Evolutionary conservation across 92 coral and sea anemone genomes (phyloP).

Genomic region (Actinostola sp.): DNA sequence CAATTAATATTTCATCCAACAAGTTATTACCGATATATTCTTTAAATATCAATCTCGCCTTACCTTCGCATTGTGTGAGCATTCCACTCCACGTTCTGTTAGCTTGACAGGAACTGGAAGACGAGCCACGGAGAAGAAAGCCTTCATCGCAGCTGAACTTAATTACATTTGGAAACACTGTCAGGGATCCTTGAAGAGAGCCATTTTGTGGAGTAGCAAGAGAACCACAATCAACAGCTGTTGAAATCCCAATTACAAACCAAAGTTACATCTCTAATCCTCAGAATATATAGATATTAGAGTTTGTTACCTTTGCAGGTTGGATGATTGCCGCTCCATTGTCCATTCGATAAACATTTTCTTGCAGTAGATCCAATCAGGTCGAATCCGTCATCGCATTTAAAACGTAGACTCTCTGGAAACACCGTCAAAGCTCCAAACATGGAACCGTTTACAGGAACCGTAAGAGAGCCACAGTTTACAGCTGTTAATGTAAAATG

Average conservation of each 20-base stretch:
- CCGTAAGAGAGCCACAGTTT: conserved; percentile 48
- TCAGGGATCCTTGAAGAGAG: conserved; percentile 15
- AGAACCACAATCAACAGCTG: conserved; percentile 70
- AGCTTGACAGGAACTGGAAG: conserved; percentile 32
- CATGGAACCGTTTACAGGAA: conserved; percentile 50
- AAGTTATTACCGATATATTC: no score
- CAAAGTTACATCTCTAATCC: neutral
- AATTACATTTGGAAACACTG: conserved; percentile 35
- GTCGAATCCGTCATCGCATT: conserved; percentile 68
- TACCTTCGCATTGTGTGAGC: conserved; percentile 40
- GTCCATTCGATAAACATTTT: conserved; percentile 63
- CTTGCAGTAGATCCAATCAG: conserved; percentile 57
- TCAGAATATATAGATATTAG: no score
- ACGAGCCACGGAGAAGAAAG: conserved; percentile 37
- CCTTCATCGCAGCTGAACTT: conserved; percentile 57
- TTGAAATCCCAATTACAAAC: neutral
- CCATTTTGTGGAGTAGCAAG: conserved; percentile 45
- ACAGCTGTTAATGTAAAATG: conserved; percentile 38
- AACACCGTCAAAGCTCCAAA: conserved; percentile 41
- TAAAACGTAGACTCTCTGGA: conserved; percentile 38
- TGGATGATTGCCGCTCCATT: conserved; percentile 69
- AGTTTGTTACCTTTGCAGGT: conserved; percentile 50
- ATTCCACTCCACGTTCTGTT: conserved; percentile 45
- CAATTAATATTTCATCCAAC: no score
- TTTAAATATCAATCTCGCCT: neutral